phyloP scores from a whole-genome alignment of 2,888 invertebrate species.

The Epinotia brunnichana region DNA sequence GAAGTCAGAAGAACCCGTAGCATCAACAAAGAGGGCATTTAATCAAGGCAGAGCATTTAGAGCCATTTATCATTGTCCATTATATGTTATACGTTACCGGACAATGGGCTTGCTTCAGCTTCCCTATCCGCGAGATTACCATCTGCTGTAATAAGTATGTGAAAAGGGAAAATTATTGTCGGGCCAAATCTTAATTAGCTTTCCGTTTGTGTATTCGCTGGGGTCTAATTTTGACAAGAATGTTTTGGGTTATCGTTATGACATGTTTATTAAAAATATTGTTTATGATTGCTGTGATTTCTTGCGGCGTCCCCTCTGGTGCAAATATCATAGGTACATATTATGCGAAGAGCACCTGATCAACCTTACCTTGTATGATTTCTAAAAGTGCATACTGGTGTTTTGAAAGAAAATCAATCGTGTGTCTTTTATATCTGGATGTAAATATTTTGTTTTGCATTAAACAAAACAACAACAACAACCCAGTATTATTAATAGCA shows the following conservation, averaged over 20 bases:
- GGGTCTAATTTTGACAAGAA: conserved; percentile 41
- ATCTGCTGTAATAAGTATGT: conserved; percentile 64
- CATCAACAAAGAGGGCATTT: conserved; percentile 40
- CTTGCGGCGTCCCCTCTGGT: not conserved
- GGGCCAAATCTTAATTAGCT: conserved; percentile 64
- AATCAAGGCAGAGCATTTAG: conserved; percentile 55
- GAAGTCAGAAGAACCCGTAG: conserved; percentile 30
- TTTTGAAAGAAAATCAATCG: too few relatives aligned
- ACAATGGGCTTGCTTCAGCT: conserved; percentile 60
- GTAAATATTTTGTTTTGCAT: too few relatives aligned
- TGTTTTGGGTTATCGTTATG: not conserved
- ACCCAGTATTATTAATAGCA: too few relatives aligned
- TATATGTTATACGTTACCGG: conserved; percentile 51
- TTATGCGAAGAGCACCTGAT: too few relatives aligned
- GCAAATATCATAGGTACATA: too few relatives aligned
- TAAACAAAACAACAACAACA: too few relatives aligned
- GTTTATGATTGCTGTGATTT: not conserved
- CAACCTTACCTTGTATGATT: too few relatives aligned
- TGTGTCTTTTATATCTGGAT: too few relatives aligned
- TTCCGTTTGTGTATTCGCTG: conserved; percentile 39
- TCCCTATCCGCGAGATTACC: conserved; percentile 58
- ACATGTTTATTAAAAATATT: not conserved
- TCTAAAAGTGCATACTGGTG: too few relatives aligned
- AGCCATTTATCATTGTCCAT: conserved; percentile 61
- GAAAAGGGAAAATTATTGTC: conserved; percentile 53